Conservation (phyloP, 2,797 vertebrate species). For the Delichon dasypus region DNA sequence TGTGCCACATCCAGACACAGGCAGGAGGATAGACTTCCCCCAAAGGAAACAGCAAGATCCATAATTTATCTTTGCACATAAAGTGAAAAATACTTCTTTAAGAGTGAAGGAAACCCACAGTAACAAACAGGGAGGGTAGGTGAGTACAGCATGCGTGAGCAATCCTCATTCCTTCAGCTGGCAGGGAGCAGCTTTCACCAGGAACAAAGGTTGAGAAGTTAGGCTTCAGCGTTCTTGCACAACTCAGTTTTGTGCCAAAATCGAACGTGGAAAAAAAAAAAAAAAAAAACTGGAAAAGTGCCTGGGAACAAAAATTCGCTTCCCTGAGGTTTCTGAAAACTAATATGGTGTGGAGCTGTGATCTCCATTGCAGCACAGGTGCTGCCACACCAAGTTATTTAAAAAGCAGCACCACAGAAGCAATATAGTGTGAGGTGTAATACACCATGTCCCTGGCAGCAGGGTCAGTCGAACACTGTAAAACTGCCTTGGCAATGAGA, state of each 20-base stretch:
- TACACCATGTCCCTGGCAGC: background rate
- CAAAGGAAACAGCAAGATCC: background rate
- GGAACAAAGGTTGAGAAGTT: background rate
- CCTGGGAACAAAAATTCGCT: background rate
- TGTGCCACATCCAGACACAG: background rate
- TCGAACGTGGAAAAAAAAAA: background rate
- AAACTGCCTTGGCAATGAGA: background rate
- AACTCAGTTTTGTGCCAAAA: background rate
- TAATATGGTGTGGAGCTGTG: background rate
- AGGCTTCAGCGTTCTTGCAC: background rate
- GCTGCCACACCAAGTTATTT: background rate
- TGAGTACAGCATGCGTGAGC: background rate
- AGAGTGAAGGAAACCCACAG: background rate
- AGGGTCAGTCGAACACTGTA: background rate
- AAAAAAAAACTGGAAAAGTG: background rate
- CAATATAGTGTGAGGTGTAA: background rate
- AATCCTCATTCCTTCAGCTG: fast-evolving
- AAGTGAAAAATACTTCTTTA: background rate
- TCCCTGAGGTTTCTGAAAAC: background rate
- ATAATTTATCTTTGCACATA: background rate
- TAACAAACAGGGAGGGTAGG: too few species aligned
- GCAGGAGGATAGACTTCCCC: background rate
- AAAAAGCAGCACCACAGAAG: background rate
- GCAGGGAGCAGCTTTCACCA: background rate
- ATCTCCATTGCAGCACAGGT: background rate